These are phyloP conservation scores for Heliconius hortense DNA, from an alignment of 2,888 invertebrate genomes.

Conservation along the genomic window DNA sequence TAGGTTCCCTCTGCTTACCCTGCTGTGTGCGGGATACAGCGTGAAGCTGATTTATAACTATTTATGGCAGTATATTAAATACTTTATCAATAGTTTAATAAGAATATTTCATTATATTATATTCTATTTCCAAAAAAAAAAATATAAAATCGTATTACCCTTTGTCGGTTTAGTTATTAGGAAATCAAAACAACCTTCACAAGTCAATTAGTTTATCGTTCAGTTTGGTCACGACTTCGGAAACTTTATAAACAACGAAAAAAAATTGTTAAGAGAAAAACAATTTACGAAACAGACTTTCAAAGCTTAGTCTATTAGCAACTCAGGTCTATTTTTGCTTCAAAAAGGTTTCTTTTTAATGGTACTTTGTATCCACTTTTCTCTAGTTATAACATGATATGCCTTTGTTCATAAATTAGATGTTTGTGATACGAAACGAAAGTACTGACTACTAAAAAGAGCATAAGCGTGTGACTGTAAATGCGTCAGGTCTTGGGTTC, in stretches of 20 bases:
- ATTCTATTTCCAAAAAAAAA: not conserved
- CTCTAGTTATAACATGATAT: not conserved
- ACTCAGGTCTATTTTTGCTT: conserved; percentile 5
- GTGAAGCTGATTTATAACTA: too few relatives aligned
- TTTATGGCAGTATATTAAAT: not conserved
- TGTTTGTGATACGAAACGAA: not conserved
- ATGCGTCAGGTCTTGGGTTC: too few relatives aligned
- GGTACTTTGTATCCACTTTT: not conserved
- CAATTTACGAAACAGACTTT: conserved; percentile 24
- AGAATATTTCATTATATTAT: too few relatives aligned
- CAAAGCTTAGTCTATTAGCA: conserved; percentile 19
- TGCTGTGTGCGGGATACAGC: too few relatives aligned
- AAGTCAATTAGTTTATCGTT: conserved; percentile 38
- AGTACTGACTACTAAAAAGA: too few relatives aligned
- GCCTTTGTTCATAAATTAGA: not conserved
- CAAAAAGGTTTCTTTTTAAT: not conserved
- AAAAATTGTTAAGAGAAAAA: conserved; percentile 40
- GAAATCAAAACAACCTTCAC: conserved; percentile 27
- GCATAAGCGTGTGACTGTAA: too few relatives aligned
- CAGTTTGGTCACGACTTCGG: conserved; percentile 24
- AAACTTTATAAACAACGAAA: conserved; percentile 20
- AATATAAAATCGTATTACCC: not conserved
- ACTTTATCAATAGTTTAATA: not conserved
- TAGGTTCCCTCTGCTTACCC: too few relatives aligned
- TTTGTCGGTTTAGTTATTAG: not conserved